phyloP scores from a whole-genome alignment of 2,888 invertebrate genomes.

The Alcis repandata region DNA sequence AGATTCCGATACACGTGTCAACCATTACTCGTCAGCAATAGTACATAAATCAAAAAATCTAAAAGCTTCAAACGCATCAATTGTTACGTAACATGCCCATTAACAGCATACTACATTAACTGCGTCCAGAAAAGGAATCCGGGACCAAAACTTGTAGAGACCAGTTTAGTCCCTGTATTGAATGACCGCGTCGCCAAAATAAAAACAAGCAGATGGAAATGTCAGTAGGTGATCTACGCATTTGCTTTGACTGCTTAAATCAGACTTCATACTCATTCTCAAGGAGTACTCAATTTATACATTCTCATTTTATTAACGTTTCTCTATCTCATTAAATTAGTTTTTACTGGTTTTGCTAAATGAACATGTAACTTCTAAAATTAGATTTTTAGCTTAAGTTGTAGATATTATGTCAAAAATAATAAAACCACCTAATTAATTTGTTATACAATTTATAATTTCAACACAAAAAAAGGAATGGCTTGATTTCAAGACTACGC shows the following conservation, averaged over 20 bases:
- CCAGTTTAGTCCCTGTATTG: constrained; percentile 26
- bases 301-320: too few species aligned
- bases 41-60: constrained; percentile 23
- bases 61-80: constrained; percentile 13
- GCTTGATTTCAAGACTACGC: not conserved
- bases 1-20: constrained; percentile 2
- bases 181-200: constrained; percentile 29
- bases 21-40: constrained; percentile 4
- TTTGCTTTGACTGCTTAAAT: not conserved
- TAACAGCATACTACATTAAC: constrained; percentile 31
- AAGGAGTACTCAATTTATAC: not conserved
- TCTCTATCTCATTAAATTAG: too few species aligned
- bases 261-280: not conserved
- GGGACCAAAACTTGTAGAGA: constrained; percentile 24
- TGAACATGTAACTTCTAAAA: too few species aligned
- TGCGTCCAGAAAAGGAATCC: constrained; percentile 28
- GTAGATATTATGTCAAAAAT: too few species aligned
- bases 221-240: constrained; percentile 16
- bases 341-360: too few species aligned
- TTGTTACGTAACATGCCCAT: constrained; percentile 36
- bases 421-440: too few species aligned
- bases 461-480: too few species aligned
- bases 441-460: too few species aligned
- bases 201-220: not conserved
- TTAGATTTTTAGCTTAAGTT: too few species aligned